Evolutionary conservation across 2,888 invertebrate genomes (phyloP), one percentile per base, ranked within the genome.

Genomic region (Drosophila leonis): DNA sequence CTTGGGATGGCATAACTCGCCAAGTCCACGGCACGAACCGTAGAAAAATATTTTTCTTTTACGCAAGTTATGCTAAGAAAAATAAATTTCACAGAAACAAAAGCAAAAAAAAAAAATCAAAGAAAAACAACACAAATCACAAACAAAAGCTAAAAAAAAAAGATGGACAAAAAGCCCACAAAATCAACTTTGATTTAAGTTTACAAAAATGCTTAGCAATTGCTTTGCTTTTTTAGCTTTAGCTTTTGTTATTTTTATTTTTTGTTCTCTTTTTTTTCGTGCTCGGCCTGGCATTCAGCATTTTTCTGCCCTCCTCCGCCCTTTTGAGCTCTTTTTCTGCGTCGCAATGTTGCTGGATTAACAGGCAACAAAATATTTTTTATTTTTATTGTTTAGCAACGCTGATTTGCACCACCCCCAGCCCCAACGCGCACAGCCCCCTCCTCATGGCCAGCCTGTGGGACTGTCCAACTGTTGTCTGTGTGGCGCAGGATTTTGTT

Each of bases 101-200:
- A 73, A 69, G 61, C 61, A 1, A 13, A 35, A 51, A 20, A 12
- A 18, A 31, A 67, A 66, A 52, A 37, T 57, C 63, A 67, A 70
- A 64, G 68, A 75, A 74, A 61, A 62, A 63, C 75, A 70, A 55
- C 65, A 78, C 55, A 85, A 68, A 73, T 71, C 68, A 82, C 55
- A 71, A 79, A 77, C 73, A 76, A 84, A 74, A 48, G 4, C 7
- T 8, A 15, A 46, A 46, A 46, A 27, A 46, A 46, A 46, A 27
- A 46, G 67, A 54, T 68, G 52, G 24, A 69, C 55, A 73, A 71
- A 69, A 72, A 72, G 37, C 73, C 67, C 59, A 74, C 74, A 77
- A 85, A 90, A 88, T 90, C 86, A 90, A 90, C 90, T 90, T 90
- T 87, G 86, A 87, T 87, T 87, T 87, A 90, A 90, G 86, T 90